phyloP scores from a whole-genome alignment of 2,888 invertebrate species.

The Drosophila multiciliata region DNA sequence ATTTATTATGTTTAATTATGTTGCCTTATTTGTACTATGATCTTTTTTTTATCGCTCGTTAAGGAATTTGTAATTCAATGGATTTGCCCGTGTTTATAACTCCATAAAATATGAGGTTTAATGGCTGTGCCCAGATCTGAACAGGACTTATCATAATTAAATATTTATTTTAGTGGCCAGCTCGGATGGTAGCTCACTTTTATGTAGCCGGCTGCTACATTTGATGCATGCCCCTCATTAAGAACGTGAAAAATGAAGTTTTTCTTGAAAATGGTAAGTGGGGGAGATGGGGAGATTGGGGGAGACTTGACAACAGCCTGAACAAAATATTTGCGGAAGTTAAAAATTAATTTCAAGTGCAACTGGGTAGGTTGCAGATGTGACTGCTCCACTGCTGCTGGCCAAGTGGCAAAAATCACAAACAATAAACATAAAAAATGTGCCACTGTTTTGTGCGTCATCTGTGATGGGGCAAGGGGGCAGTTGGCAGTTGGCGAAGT shows the following conservation, averaged over 20 bases:
- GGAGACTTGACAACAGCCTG: slow-evolving; percentile 31
- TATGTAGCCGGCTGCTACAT: slow-evolving; percentile 52
- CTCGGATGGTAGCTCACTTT: slow-evolving; percentile 47
- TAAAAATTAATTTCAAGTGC: slow-evolving; percentile 78
- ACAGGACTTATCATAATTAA: slow-evolving; percentile 70
- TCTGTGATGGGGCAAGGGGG: slow-evolving; percentile 1
- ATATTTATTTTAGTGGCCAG: slow-evolving; percentile 64
- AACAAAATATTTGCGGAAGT: slow-evolving; percentile 72
- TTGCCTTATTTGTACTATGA: slow-evolving; percentile 8
- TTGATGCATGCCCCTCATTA: slow-evolving; percentile 76
- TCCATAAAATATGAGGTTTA: slow-evolving; percentile 14
- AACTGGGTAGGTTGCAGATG: slow-evolving; percentile 53
- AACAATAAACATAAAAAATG: slow-evolving; percentile 77
- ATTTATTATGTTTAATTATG: slow-evolving; percentile 1
- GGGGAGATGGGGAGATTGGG: not conserved
- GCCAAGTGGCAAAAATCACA: slow-evolving; percentile 61
- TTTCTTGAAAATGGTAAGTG: slow-evolving; percentile 46
- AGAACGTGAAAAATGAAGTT: slow-evolving; percentile 33
- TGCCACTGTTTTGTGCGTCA: slow-evolving; percentile 32
- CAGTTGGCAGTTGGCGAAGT: slow-evolving; percentile 13
- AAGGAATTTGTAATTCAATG: slow-evolving; percentile 9
- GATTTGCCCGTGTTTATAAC: not conserved
- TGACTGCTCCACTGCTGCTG: slow-evolving; percentile 42
- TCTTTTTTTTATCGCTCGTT: slow-evolving; percentile 9
- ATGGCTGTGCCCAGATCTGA: slow-evolving; percentile 17